Evolutionary conservation across 2,888 invertebrate genomes (phyloP).

Genomic region (Dermolepida albohirtum): DNA sequence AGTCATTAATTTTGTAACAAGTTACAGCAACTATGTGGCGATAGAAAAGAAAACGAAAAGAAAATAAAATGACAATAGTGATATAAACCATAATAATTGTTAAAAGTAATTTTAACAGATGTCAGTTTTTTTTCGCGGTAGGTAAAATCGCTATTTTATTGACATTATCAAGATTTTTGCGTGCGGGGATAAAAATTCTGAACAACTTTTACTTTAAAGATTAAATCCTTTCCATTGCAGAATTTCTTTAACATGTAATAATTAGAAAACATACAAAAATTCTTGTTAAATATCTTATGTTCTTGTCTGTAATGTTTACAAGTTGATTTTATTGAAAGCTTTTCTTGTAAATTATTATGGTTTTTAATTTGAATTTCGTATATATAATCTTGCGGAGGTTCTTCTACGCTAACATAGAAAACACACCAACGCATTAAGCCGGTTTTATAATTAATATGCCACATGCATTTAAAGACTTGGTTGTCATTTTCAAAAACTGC

Average conservation of each 20-base stretch:
- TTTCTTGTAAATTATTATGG: conserved; percentile 34
- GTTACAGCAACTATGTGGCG: too few relatives aligned
- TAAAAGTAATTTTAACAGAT: neutral
- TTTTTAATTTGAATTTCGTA: conserved; percentile 44
- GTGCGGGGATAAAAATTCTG: neutral
- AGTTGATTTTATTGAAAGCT: conserved; percentile 33
- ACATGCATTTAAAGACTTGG: conserved; percentile 51
- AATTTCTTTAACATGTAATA: conserved; percentile 47
- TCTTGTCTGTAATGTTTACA: conserved; percentile 34
- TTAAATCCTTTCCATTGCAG: conserved; percentile 46
- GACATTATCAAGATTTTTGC: too few relatives aligned
- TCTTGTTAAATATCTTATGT: conserved; percentile 21
- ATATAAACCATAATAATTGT: neutral
- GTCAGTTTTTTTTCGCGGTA: too few relatives aligned
- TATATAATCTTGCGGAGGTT: conserved; percentile 8
- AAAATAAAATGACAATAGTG: neutral
- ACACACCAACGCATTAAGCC: conserved; percentile 52
- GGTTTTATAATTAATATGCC: conserved; percentile 49
- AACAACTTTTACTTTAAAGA: conserved; percentile 44
- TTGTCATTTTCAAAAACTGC: conserved; percentile 47
- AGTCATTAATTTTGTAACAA: too few relatives aligned
- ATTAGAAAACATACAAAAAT: conserved; percentile 45
- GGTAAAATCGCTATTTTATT: too few relatives aligned
- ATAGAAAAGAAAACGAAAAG: too few relatives aligned
- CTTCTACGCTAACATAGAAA: conserved; percentile 43